A percentile compares a stretch with the other conserved stretches of the same genome.
Evolutionary conservation across 2,113 vertebrate species (phyloP).

Genomic region (Cryptotis parvus): DNA sequence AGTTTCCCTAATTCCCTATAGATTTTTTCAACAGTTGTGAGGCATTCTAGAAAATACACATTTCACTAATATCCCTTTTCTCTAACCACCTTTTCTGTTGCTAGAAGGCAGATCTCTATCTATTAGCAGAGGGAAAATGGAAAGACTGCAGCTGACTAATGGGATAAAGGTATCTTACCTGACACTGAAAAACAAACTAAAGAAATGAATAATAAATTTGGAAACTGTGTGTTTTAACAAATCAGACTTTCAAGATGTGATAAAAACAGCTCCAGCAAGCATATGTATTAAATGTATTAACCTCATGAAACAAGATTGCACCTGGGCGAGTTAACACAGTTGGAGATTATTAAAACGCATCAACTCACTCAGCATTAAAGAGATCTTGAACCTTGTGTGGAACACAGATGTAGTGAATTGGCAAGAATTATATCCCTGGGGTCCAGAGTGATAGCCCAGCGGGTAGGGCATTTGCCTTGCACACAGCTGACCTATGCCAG

Average conservation of each 20-base stretch:
- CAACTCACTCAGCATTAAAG: constrained; percentile 57
- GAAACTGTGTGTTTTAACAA: constrained; percentile 57
- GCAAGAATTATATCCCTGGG: constrained; percentile 47
- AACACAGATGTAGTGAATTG: constrained; percentile 50
- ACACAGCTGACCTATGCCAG: too few species aligned
- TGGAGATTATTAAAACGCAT: constrained; percentile 72
- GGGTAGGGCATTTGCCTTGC: too few species aligned
- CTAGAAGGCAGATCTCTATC: neutral
- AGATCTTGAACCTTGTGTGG: constrained; percentile 39
- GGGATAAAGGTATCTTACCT: constrained; percentile 38
- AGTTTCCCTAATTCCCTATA: neutral
- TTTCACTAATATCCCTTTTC: constrained; percentile 17
- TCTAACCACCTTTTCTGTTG: neutral
- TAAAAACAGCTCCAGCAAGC: constrained; percentile 55
- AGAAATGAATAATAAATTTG: constrained; percentile 54
- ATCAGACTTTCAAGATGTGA: constrained; percentile 57
- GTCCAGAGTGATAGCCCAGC: too few species aligned
- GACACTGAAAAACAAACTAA: constrained; percentile 46
- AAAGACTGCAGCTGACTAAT: constrained; percentile 33
- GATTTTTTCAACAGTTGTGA: constrained; percentile 50
- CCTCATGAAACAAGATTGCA: constrained; percentile 62
- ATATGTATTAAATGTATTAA: constrained; percentile 60
- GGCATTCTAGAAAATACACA: constrained; percentile 10
- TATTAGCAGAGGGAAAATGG: constrained; percentile 8
- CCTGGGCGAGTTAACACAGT: constrained; percentile 67